Base-by-base conservation (phyloP, 1,140 invertebrate genomes). In the Drosophila cardini region DNA sequence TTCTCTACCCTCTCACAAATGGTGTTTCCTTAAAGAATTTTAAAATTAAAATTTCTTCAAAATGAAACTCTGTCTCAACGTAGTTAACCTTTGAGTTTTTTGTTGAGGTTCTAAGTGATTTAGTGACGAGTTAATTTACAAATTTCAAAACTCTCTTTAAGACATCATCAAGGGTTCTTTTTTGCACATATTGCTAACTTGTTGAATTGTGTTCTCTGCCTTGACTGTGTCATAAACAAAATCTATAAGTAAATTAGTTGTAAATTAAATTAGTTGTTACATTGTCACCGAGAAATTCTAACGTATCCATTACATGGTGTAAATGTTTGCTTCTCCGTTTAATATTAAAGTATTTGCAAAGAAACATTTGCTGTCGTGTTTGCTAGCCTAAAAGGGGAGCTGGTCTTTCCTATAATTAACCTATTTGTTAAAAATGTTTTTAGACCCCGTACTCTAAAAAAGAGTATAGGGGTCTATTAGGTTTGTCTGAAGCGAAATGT, bases 31-130 rank as follows among this genome's bases (percentile, higher is more conserved):
- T 68, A 40, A 53, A 68, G 65, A 84, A 83, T 84, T 83, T 83
- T 80, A 80, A 83, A 85, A 85, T 80, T 48, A n/a, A 80, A 83
- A 80, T 72, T 67, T 55, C 45, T 69, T 26, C 2, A 32, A 55
- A 43, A 71, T 77, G n/a, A n/a, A n/a, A n/a, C n/a, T n/a, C n/a
- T n/a, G n/a, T n/a, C n/a, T n/a, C n/a, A n/a, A n/a, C n/a, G n/a
- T n/a, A n/a, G n/a, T n/a, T n/a, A n/a, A n/a, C n/a, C n/a, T n/a
- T n/a, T n/a, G n/a, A n/a, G n/a, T n/a, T n/a, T n/a, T 13, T 18
- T n/a, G 11, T 16, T 21, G 30, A 5, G 21, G 15, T 26, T 45
- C 46, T 16, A 67, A 53, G 63, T 68, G 55, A 68, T 46, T 67
- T 72, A 38, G 13, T 26, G 63, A 60, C 46, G 70, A 72, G 55